A percentile compares a stretch with the other conserved stretches of the same genome.
These are phyloP conservation scores for Metridium senile DNA, from an alignment of 92 coral and sea anemone species.

Conservation along the genomic window DNA sequence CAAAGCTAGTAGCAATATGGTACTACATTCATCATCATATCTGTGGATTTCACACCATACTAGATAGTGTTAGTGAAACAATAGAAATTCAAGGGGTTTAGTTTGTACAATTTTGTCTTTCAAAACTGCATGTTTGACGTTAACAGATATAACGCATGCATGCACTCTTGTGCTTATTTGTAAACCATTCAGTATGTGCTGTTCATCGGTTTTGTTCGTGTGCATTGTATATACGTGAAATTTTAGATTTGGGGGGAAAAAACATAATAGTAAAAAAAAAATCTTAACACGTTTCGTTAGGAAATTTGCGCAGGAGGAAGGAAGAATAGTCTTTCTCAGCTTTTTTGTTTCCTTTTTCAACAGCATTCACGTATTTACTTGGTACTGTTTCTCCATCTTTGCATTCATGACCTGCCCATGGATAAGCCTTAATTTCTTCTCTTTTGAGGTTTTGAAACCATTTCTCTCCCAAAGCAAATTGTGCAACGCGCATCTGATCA, in stretches of 20 bases:
- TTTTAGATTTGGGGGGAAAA: not conserved
- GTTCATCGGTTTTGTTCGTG: not conserved
- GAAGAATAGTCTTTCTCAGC: constrained; percentile 22
- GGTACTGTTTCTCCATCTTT: constrained; percentile 45
- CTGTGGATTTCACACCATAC: too few relatives aligned
- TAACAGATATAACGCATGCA: too few relatives aligned
- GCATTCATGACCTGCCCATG: constrained; percentile 40
- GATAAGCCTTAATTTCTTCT: constrained; percentile 9
- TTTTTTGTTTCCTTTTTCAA: constrained; percentile 43
- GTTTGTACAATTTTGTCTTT: not conserved
- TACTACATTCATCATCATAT: too few relatives aligned
- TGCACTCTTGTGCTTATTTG: too few relatives aligned
- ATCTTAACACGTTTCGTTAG: constrained; percentile 35
- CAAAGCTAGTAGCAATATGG: too few relatives aligned
- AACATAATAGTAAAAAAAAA: not conserved
- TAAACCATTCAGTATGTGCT: constrained; percentile 24
- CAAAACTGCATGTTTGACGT: too few relatives aligned
- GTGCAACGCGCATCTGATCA: constrained; percentile 36
- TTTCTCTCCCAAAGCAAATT: constrained; percentile 27
- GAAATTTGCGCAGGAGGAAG: constrained; percentile 51
- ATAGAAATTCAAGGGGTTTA: not conserved
- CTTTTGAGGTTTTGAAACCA: constrained; percentile 30
- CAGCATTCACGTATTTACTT: constrained; percentile 22
- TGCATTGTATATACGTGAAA: not conserved
- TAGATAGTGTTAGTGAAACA: not conserved